Conservation (phyloP, 2,113 vertebrate species). For the Macheiramphus alcinus region DNA sequence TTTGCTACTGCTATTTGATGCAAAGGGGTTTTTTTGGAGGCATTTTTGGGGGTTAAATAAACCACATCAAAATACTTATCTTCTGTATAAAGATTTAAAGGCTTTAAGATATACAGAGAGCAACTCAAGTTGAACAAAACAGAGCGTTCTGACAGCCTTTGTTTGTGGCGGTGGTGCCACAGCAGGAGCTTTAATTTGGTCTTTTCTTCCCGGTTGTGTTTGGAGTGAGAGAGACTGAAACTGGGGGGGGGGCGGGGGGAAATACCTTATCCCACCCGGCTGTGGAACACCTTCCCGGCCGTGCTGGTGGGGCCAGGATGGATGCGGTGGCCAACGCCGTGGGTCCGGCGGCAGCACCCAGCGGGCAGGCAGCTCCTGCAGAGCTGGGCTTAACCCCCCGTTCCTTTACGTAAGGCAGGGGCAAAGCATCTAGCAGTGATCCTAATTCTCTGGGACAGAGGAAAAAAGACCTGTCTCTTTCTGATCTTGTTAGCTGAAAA, state of each 20-base stretch:
- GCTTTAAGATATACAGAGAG: background rate
- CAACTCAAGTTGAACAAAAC: fast-evolving
- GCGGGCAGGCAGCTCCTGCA: background rate
- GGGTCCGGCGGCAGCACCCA: background rate
- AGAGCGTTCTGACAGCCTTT: fast-evolving
- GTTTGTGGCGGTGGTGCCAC: background rate
- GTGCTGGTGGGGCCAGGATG: background rate
- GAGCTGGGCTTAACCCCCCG: background rate
- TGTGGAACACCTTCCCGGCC: background rate
- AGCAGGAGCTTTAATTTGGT: background rate
- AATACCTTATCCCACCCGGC: background rate
- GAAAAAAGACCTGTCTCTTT: background rate
- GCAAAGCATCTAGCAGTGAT: background rate
- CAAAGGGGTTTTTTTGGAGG: background rate
- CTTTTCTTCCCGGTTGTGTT: background rate
- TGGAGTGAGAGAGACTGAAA: background rate
- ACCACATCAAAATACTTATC: background rate
- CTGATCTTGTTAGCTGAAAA: background rate
- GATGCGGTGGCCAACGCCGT: fast-evolving
- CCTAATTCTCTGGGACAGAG: background rate
- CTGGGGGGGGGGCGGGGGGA: fast-evolving
- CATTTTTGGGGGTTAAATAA: background rate
- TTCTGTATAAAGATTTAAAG: background rate
- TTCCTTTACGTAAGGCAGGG: background rate
- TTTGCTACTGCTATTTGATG: background rate